Evolutionary conservation across 2,888 invertebrate genomes (phyloP), one percentile per base, ranked within the genome.

Genomic region (Sarcophaga subvicina): DNA sequence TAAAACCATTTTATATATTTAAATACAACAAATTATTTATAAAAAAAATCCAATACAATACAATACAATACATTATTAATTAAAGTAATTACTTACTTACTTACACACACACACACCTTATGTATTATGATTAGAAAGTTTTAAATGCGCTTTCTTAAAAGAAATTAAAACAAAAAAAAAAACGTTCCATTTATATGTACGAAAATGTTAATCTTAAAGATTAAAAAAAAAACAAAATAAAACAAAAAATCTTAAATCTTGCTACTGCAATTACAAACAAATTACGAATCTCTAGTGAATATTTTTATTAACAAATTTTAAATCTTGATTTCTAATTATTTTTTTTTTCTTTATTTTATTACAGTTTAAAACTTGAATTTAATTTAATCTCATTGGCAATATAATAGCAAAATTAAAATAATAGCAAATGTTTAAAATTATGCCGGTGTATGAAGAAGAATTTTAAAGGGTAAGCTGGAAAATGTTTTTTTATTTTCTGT

Each of bases 141-240:
- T 60, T 59, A 20, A 4, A 54, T 54, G 64, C 63, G 75, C 81
- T 87, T 84, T 87, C 81, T 81, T 84, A 37, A 8, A 37, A 37
- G 37, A 37, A 37, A 37, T 37, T 37, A 37, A 37, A 8, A 37
- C 4, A 27, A 8, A 1, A 75, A 79, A 79, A 76, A 82, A 84
- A 82, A 86, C 87, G 87, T 87, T 87, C 87, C 87, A 87, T 87
- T 87, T 82, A 84, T 84, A 82, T 84, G 54, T 60, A 80, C 49
- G 14, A 17, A 20, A 60, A 82, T 72, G 63, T 82, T 82, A 82
- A 84, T 87, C 79, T 84, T 76, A 84, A 84, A 87, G 84, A 87
- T 87, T 87, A 84, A 82, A 79, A 83, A 69, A 60, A 60, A 25
- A 22, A 27, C 22, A 25, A 64, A 20, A 20, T 20, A 69, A 69